phyloP scores from a whole-genome alignment of 1,140 invertebrate genomes.

The Rhagoletis zephyria region DNA sequence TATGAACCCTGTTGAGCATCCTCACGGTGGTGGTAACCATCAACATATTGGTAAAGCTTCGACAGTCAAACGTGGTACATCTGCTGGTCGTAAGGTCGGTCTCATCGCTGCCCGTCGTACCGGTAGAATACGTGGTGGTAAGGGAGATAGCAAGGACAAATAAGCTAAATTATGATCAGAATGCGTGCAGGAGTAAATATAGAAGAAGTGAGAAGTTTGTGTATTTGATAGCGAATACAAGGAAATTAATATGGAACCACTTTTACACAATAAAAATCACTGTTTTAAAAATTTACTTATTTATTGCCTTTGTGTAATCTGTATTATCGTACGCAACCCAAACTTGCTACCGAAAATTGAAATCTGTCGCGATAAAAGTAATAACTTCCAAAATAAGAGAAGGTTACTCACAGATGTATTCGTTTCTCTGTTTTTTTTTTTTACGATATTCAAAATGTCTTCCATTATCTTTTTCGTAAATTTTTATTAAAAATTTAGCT shows the following conservation, averaged over 20 bases:
- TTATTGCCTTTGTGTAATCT: too few species aligned
- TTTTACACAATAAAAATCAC: conserved; percentile 42
- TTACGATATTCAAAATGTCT: too few species aligned
- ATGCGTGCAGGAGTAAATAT: conserved; percentile 27
- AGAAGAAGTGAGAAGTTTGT: background rate
- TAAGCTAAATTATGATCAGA: conserved; percentile 61
- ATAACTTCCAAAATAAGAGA: too few species aligned
- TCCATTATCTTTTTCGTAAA: too few species aligned
- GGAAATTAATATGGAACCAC: background rate
- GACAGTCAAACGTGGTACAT: conserved; percentile 97
- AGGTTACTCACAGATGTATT: too few species aligned
- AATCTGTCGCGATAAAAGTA: too few species aligned
- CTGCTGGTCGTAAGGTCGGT: conserved; percentile 99
- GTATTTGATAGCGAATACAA: conserved; percentile 48
- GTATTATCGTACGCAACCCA: too few species aligned
- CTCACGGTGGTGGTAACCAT: conserved; percentile 99
- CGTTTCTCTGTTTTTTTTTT: too few species aligned
- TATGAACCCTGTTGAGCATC: conserved; percentile 99
- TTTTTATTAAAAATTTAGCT: too few species aligned
- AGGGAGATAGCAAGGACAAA: conserved; percentile 86
- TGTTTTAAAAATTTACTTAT: conserved; percentile 47
- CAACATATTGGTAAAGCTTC: conserved; percentile 99
- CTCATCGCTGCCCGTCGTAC: conserved; percentile 99
- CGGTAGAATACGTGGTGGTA: conserved; percentile 98
- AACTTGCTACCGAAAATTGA: too few species aligned